Conservation (phyloP, 2,797 vertebrate species). For the Momotus momota region DNA sequence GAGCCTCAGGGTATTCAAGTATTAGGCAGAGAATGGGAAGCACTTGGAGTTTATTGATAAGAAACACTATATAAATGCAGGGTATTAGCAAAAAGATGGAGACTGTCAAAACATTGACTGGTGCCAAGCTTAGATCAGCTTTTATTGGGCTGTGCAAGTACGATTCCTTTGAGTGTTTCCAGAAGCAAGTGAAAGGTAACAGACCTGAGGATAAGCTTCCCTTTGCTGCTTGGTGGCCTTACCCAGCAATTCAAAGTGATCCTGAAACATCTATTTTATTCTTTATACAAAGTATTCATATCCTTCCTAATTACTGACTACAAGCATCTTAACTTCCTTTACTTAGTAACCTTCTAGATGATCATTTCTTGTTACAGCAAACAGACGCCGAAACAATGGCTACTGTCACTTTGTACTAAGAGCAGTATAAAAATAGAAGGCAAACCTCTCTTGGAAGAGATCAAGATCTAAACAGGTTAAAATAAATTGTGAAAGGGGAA, state of each 20-base stretch:
- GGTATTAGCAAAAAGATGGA: background rate
- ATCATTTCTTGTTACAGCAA: constrained; percentile 6
- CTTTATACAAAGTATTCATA: constrained; percentile 19
- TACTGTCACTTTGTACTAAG: background rate
- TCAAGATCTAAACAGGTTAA: constrained; percentile 6
- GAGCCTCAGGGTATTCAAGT: background rate
- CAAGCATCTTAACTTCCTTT: constrained; percentile 49
- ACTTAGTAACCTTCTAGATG: constrained; percentile 26
- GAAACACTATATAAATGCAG: background rate
- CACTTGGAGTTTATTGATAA: background rate
- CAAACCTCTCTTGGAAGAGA: constrained; percentile 15
- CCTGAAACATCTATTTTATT: constrained; percentile 30
- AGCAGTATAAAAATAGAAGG: constrained; percentile 20
- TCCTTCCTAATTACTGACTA: constrained; percentile 53
- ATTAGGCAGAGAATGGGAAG: background rate
- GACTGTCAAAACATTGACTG: background rate
- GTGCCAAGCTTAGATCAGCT: background rate
- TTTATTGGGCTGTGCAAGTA: background rate
- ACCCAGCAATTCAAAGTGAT: background rate
- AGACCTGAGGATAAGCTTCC: background rate
- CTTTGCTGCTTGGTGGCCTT: background rate
- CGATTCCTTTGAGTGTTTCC: background rate
- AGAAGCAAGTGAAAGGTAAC: background rate
- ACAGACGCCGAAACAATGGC: constrained; percentile 30
- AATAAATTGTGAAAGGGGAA: constrained; percentile 49